Base-by-base conservation (phyloP, 2,888 invertebrate genomes). In the Zootermopsis nevadensis region DNA sequence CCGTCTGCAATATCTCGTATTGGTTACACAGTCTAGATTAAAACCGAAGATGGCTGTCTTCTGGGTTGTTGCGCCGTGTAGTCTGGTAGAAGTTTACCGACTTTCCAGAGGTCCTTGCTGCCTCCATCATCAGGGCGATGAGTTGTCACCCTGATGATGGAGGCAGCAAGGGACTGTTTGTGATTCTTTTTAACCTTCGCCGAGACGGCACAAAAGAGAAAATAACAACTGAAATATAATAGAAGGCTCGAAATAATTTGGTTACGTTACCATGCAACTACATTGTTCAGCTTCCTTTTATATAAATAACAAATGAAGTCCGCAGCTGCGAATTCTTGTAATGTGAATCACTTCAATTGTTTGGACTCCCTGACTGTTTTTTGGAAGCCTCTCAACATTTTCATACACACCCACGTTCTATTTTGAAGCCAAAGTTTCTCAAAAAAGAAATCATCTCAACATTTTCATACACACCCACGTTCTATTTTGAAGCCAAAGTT, bases 271-370 rank as follows among this genome's bases (percentile, higher is more conserved):
- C 38, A 74, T 8, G 74, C 74, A 74, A 74, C 74, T n/a, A n/a
- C 74, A 74, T 74, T 74, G 74, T 38, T 74, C 74, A 74, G 74
- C 74, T 74, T 74, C 74, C 74, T 74, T 74, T 74, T 74, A 38
- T 74, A 74, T 38, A 38, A 38, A 74, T 74, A 38, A 74, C 74
- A 38, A 38, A 74, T 74, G 74, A 38, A 74, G 33, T 33, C 74
- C 8, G n/a, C 74, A 74, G 74, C 74, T 74, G 74, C 74, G 33
- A 74, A 74, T 74, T 74, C 74, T 38, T 74, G 38, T n/a, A 74
- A 19, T 74, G n/a, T 74, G 74, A 74, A 15, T 74, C 74, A 74
- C 42, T 74, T 74, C 74, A 19, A 74, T 74, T 74, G 74, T 74
- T 74, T 74, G 38, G 22, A 74, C 74, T n/a, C 42, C n/a, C 2